Base-by-base conservation (phyloP, 1,140 invertebrate species). In the Bombus confusus region DNA sequence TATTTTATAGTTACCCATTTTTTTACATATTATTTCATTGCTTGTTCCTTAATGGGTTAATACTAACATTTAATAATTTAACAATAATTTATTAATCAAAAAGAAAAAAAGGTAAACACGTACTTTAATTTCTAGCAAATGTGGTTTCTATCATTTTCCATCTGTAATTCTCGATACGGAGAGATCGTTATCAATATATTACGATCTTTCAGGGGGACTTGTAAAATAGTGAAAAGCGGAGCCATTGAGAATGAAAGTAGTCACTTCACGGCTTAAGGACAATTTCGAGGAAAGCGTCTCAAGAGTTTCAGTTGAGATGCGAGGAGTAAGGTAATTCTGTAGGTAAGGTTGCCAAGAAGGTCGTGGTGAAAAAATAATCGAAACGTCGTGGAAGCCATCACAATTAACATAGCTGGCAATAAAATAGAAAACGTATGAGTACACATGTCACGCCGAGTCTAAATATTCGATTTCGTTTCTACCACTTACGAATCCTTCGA, bases 351-450 rank as follows among this genome's bases (percentile, higher is more conserved):
- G 52, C 66, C 52, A 31, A 6, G 22, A 64, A 77, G 68, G 74
- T 73, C 34, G 39, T 64, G 10, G 73, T 77, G 18, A 64, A 85
- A 85, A 86, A 86, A 74, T 86, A 85, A 86, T 76, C 68, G 62
- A 34, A 78, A 41, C 73, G 64, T 79, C 43, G 41, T 39, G 52
- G 62, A 31, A 22, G 31, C 41, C 41, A 64, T 80, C 80, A n/a
- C 80, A 82, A 86, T 83, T 83, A 83, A 86, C 85, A 69, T 64
- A 59, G 37, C 15, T 28, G 85, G 81, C 64, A 77, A 80, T 88
- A 85, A 88, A 88, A 85, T 87, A 43, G 78, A 13, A 80, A 85
- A 88, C 43, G 25, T 80, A 82, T 76, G 86, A 80, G 77, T 72
- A 85, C 9, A 69, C 69, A 85, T 62, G 72, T 71, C 77, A 73